These are phyloP conservation scores for Girardinichthys multiradiatus DNA, from an alignment of 2,113 vertebrate genomes.

Conservation along the genomic window DNA sequence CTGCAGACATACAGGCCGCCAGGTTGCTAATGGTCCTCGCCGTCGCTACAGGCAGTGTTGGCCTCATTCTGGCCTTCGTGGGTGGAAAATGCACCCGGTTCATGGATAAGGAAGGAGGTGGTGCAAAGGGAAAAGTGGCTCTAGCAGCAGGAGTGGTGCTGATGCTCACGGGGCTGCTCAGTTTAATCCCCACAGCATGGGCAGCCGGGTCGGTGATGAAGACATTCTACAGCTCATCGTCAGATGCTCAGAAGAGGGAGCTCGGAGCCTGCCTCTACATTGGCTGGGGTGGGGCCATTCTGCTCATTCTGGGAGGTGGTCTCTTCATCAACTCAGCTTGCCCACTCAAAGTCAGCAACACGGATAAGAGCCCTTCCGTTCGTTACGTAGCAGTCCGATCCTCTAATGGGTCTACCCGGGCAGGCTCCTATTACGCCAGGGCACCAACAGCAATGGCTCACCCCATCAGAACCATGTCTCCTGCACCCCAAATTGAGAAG, in stretches of 20 bases:
- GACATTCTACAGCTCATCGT: conserved; percentile 87
- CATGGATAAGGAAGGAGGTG: conserved; percentile 77
- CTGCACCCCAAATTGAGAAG: conserved; percentile 46
- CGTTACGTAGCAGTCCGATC: conserved; percentile 82
- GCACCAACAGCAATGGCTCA: conserved; percentile 32
- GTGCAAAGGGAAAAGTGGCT: conserved; percentile 81
- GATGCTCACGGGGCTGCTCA: conserved; percentile 79
- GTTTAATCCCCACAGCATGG: conserved; percentile 88
- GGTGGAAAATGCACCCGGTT: conserved; percentile 95
- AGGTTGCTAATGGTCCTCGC: conserved; percentile 84
- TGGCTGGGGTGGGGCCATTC: conserved; percentile 85
- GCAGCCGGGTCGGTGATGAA: conserved; percentile 83
- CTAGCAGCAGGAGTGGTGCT: conserved; percentile 81
- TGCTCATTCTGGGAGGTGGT: conserved; percentile 86
- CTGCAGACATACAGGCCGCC: conserved; percentile 87
- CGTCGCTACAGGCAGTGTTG: conserved; percentile 77
- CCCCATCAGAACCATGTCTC: conserved; percentile 2
- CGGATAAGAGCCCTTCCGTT: conserved; percentile 83
- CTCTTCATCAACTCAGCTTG: conserved; percentile 86
- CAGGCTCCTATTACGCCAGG: conserved; percentile 30
- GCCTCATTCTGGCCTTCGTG: conserved; percentile 83
- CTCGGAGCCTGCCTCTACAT: conserved; percentile 88
- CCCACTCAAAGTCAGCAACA: conserved; percentile 53
- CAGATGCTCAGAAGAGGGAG: conserved; percentile 84
- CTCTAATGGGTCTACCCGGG: conserved; percentile 47